Evolutionary conservation across 1,140 invertebrate species (phyloP).

Genomic region (Liolophura sinensis): DNA sequence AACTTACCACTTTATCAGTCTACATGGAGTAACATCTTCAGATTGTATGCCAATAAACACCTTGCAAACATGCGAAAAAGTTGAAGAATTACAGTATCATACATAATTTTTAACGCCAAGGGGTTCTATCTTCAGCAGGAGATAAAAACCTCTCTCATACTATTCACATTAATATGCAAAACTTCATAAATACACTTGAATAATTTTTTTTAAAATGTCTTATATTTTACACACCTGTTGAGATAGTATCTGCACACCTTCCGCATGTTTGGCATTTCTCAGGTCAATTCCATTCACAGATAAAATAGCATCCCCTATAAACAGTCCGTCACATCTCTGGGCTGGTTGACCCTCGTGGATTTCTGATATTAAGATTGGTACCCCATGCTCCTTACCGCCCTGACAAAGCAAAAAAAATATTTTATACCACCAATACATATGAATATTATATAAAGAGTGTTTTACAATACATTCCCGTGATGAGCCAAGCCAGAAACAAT

Average conservation of each 20-base stretch:
- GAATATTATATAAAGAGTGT: not conserved
- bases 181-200: not conserved
- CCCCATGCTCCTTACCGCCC: constrained; percentile 83
- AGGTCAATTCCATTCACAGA: constrained; percentile 78
- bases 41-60: too few species aligned
- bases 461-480: too few species aligned
- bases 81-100: too few species aligned
- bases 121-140: not conserved
- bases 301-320: constrained; percentile 82
- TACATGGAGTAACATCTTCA: too few species aligned
- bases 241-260: constrained; percentile 75
- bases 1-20: too few species aligned
- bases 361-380: constrained; percentile 85
- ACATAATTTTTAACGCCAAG: too few species aligned
- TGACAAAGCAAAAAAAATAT: constrained; percentile 43
- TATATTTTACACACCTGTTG: constrained; percentile 42
- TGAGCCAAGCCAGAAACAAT: too few species aligned
- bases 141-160: not conserved
- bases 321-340: constrained; percentile 69
- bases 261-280: constrained; percentile 69
- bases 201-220: not conserved
- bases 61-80: too few species aligned
- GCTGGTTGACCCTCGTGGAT: constrained; percentile 78
- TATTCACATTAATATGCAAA: not conserved
- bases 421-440: not conserved